Evolutionary conservation across 2,113 vertebrate genomes (phyloP), one percentile per base, ranked within the genome.

Genomic region (Aphyosemion australe): DNA sequence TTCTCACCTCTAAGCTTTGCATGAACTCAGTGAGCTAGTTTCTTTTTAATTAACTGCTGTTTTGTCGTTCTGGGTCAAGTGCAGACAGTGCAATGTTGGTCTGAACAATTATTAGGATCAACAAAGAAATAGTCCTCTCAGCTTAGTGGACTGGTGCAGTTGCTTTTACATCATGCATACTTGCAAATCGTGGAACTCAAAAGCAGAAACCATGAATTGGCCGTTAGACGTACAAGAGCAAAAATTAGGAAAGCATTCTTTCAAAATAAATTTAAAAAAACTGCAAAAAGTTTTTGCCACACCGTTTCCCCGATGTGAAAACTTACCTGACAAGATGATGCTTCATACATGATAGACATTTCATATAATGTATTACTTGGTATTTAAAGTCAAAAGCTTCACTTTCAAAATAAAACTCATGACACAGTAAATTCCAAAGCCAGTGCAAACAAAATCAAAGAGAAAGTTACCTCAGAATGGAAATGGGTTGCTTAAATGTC

Each of bases 261-360:
- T 5, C 3, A 26, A 26, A 26, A 26, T 26, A 26, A 26, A n/a
- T n/a, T n/a, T n/a, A n/a, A 26, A 26, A 26, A 26, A 26, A 26
- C 26, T n/a, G 14, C 14, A 47, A 69, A 69, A 42, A 2, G 34
- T 16, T 48, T 37, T 14, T 51, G 16, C 26, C 34, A 52, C 31
- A 53, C 8, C 41, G 47, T 53, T 51, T 16, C 9, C 18, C 8
- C 66, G 14, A 14, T 26, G 50, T 52, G 59, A 50, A 67, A 49
- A 80, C 90, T 89, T 90, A 91, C 90, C 90, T 89, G 65, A 42
- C 77, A 56, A 74, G 61, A 49, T 45, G 84, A 51, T 42, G 52
- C 54, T 58, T 84, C 73, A 86, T 70, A 67, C 26, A 54, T 76
- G 65, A 26, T 76, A 61, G 8, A 51, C 58, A 85, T 81, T 71